Conservation (phyloP, 1,140 invertebrate species). For the Lerema accius region DNA sequence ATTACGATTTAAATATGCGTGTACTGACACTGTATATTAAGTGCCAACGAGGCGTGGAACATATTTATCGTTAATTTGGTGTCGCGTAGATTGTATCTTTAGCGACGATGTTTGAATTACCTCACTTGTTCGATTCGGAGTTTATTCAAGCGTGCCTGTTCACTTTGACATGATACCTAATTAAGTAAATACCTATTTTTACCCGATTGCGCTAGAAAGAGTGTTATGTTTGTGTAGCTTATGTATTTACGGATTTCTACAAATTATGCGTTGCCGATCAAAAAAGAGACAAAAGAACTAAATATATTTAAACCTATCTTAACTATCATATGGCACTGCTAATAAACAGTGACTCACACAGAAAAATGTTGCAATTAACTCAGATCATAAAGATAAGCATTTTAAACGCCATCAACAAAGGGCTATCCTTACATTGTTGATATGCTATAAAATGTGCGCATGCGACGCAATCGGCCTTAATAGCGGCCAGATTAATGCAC, state of each 20-base stretch:
- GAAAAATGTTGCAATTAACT: too few relatives aligned
- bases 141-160: background rate
- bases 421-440: background rate
- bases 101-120: constrained; percentile 8
- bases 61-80: constrained; percentile 10
- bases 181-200: background rate
- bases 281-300: too few relatives aligned
- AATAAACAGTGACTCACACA: too few relatives aligned
- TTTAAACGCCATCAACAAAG: constrained; percentile 9
- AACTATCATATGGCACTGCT: too few relatives aligned
- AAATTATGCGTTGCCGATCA: too few relatives aligned
- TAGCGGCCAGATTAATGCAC: constrained; percentile 45
- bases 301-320: too few relatives aligned
- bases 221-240: too few relatives aligned
- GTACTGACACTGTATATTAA: background rate
- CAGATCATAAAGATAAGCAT: too few relatives aligned
- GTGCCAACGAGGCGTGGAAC: background rate
- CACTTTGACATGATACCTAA: background rate
- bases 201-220: too few relatives aligned
- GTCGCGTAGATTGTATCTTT: constrained; percentile 16
- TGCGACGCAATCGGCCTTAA: constrained; percentile 38
- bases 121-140: constrained; percentile 4
- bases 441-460: constrained; percentile 31
- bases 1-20: too few relatives aligned
- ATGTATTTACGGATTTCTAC: too few relatives aligned